Evolutionary conservation across 2,113 vertebrate species (phyloP), one percentile per base, ranked within the genome.

Genomic region (Anoplopoma fimbria): DNA sequence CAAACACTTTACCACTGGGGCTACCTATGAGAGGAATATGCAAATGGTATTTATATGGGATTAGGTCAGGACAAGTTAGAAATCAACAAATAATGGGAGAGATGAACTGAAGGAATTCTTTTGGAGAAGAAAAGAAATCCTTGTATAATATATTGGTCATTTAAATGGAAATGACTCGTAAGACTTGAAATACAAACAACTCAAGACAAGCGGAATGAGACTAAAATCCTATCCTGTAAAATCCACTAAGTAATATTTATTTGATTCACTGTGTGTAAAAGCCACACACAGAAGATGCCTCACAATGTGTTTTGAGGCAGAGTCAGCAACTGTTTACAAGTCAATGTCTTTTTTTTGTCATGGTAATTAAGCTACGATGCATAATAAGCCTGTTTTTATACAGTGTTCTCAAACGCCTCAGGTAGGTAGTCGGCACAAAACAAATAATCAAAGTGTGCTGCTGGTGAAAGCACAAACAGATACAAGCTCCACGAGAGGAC

Each of bases 1-100:
- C 71, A 40, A 51, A 71, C 65, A 53, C 49, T 63, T 82, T n/a
- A 57, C 42, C 27, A 9, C 72, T 77, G 65, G 27, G 61, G 17
- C 27, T 53, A 82, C 45, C 33, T 49, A 53, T 33, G 15, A 77
- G 13, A 51, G 12, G 36, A 64, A 61, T 42, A 53, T 53, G 40
- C 70, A 12, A 14, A 82, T 68, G 8, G 8, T 68, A 13, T 40
- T 9, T 1, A 47, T 67, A 60, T 17, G 23, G 34, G 29, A 72
- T 63, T 12, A 29, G 8, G 19, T 19, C 9, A 45, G 7, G 13
- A 33, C 8, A 78, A 64, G 70, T 13, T 4, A 47, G 0, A 27
- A 21, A 40, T 6, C 57, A 60, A 62, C 2, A 57, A 72, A 62
- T 38, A 53, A 45, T 14, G 1, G 0, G 6, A 71, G 63, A 21